Evolutionary conservation across 2,797 vertebrate genomes (phyloP).

Genomic region (Microctenopoma lineatum): DNA sequence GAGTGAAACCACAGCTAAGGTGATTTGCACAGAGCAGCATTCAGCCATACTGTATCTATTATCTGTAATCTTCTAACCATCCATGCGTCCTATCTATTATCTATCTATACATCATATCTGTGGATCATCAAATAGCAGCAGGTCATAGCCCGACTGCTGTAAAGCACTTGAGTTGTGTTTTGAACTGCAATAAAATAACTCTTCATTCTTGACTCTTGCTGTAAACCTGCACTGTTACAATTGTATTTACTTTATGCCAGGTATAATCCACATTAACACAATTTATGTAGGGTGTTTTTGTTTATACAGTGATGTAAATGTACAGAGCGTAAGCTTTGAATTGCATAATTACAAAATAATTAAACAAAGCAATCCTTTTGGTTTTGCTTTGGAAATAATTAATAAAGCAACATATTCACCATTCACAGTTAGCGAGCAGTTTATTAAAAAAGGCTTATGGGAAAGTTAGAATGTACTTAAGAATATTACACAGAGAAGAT

Average conservation of each 20-base stretch:
- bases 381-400: conserved; percentile 22
- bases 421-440: conserved; percentile 10
- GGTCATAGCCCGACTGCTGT: conserved; percentile 9
- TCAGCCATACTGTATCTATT: conserved; percentile 33
- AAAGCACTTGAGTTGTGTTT: conserved; percentile 18
- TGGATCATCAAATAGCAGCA: conserved; percentile 3
- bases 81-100: conserved; percentile 39
- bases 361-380: background rate
- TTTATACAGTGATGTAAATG: conserved; percentile 7
- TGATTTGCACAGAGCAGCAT: conserved; percentile 62
- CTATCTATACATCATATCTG: conserved; percentile 18
- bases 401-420: conserved; percentile 7
- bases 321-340: conserved; percentile 2
- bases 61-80: conserved; percentile 35
- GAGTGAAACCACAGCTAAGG: conserved; percentile 54
- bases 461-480: background rate
- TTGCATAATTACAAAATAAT: background rate
- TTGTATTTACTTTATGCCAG: background rate
- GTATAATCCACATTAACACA: background rate
- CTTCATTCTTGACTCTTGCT: background rate
- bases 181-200: background rate
- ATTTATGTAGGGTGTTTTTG: background rate
- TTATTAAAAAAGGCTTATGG: conserved; percentile 1
- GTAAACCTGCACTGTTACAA: background rate
- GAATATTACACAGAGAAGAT: conserved; percentile 8